These are phyloP conservation scores for Glyphotaelius pellucidus DNA, from an alignment of 2,888 invertebrate species.

Conservation along the genomic window DNA sequence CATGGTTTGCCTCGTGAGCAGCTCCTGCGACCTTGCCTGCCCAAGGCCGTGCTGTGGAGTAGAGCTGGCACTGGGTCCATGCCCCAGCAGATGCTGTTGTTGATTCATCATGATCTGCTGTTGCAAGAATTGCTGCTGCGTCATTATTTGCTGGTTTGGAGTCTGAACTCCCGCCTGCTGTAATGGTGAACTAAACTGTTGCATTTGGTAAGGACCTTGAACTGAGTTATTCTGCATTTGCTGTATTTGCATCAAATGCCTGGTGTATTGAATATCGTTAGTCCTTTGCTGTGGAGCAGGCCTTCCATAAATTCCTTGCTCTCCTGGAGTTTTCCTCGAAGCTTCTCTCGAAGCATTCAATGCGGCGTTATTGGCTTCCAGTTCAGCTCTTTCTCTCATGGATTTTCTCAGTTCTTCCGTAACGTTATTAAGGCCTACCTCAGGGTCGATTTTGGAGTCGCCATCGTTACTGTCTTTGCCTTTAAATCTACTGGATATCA, in stretches of 20 bases:
- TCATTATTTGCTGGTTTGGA: conserved; percentile 69
- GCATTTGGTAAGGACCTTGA: conserved; percentile 68
- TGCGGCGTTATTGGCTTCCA: conserved; percentile 68
- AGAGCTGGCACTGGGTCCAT: conserved; percentile 65
- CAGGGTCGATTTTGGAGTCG: conserved; percentile 76
- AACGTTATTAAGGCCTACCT: conserved; percentile 79
- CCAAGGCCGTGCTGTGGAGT: conserved; percentile 64
- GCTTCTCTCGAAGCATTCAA: conserved; percentile 71
- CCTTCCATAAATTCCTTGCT: conserved; percentile 81
- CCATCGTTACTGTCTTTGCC: conserved; percentile 78
- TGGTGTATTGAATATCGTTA: conserved; percentile 70
- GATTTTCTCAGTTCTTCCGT: conserved; percentile 78
- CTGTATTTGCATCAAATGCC: conserved; percentile 68
- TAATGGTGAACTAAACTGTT: conserved; percentile 69
- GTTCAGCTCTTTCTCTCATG: conserved; percentile 70
- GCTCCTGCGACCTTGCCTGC: conserved; percentile 77
- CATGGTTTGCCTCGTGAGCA: conserved; percentile 73
- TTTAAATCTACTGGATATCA: conserved; percentile 89
- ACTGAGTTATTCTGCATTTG: conserved; percentile 75
- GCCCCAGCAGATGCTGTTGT: conserved; percentile 69
- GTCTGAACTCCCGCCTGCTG: conserved; percentile 66
- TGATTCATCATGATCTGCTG: conserved; percentile 76
- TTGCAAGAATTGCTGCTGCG: conserved; percentile 76
- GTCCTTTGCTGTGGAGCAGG: conserved; percentile 76
- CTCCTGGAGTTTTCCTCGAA: conserved; percentile 74